Conservation (phyloP, 2,113 vertebrate genomes). For the Sakesphorus luctuosus region DNA sequence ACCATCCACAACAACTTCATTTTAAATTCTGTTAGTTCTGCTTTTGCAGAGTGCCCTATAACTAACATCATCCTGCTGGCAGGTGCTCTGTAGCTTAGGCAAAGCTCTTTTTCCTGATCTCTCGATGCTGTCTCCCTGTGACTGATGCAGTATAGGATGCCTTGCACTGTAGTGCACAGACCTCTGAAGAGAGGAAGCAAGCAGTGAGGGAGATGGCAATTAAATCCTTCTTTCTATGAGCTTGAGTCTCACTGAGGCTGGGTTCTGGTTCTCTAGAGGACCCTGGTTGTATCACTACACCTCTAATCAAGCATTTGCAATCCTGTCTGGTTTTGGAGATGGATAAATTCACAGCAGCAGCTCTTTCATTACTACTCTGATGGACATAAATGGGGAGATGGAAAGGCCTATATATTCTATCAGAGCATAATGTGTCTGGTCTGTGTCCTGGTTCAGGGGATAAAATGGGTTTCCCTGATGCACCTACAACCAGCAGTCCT, state of each 20-base stretch:
- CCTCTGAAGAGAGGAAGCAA: neutral
- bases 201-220: neutral
- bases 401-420: neutral
- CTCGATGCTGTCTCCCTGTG: neutral
- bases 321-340: neutral
- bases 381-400: neutral
- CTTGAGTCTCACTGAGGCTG: neutral
- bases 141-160: neutral
- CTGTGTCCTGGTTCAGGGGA: neutral
- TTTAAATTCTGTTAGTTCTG: neutral
- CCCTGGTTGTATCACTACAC: neutral
- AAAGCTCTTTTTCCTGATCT: neutral
- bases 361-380: neutral
- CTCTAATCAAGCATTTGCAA: neutral
- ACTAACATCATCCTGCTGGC: neutral
- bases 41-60: neutral
- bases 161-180: neutral
- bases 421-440: neutral
- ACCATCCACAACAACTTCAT: neutral
- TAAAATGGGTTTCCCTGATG: neutral
- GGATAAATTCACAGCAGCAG: neutral
- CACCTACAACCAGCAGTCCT: neutral
- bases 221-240: neutral
- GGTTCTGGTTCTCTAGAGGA: neutral
- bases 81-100: neutral